A percentile compares a stretch with the other conserved stretches of the same genome.
phyloP scores from a whole-genome alignment of 2,797 vertebrate species.

The Dendrocincla fuliginosa region DNA sequence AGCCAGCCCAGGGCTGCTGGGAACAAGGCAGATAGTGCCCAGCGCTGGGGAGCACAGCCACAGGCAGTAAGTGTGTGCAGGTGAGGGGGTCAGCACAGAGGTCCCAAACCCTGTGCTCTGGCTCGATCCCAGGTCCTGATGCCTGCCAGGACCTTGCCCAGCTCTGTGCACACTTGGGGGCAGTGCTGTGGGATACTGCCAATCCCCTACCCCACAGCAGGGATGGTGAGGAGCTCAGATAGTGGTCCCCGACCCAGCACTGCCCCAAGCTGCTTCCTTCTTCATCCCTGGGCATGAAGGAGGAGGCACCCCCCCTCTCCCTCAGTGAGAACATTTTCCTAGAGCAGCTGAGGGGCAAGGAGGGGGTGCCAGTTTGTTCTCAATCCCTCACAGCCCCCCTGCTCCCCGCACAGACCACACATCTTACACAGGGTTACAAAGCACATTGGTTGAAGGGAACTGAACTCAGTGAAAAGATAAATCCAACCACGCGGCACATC shows the following conservation, averaged over 20 bases:
- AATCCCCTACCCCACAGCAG: neutral
- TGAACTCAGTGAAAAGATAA: conserved; percentile 36
- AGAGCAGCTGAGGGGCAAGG: neutral
- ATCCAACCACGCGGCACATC: conserved; percentile 45
- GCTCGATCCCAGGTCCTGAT: too few species aligned
- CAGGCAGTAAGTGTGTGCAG: neutral
- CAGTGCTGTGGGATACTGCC: rapidly evolving
- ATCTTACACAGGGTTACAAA: conserved; percentile 23
- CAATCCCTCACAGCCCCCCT: neutral
- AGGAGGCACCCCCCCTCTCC: neutral
- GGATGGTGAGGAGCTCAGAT: neutral
- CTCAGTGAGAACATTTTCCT: neutral
- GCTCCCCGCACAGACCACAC: conserved; percentile 35
- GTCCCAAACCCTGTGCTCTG: neutral
- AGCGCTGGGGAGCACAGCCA: neutral
- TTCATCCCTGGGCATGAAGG: neutral
- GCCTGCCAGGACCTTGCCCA: neutral
- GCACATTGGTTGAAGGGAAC: conserved; percentile 42
- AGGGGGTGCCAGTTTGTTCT: neutral
- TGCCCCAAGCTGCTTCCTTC: neutral
- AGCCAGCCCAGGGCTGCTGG: neutral
- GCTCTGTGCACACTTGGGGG: rapidly evolving
- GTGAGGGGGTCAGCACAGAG: neutral
- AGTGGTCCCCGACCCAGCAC: neutral
- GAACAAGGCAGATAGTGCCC: neutral